Evolutionary conservation across 2,888 invertebrate species (phyloP).

Genomic region (Orthonevra nobilis): DNA sequence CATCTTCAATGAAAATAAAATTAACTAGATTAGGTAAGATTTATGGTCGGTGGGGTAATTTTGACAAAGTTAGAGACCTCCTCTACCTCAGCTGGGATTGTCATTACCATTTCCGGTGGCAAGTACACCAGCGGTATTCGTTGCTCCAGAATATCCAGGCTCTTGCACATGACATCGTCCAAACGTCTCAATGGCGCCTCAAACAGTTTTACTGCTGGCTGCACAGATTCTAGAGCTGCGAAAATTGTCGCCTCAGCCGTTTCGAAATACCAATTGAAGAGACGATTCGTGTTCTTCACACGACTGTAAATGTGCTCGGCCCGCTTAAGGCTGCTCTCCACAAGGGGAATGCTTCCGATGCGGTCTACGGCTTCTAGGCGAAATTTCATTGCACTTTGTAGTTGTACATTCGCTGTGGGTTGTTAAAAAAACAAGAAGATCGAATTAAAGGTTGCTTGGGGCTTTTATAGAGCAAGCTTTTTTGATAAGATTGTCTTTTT

Average conservation of each 20-base stretch:
- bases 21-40: conserved; percentile 71
- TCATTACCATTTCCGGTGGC: conserved; percentile 90
- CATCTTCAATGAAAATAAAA: conserved; percentile 82
- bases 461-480: conserved; percentile 18
- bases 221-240: conserved; percentile 86
- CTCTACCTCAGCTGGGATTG: conserved; percentile 42
- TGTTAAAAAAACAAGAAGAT: not conserved
- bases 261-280: conserved; percentile 88
- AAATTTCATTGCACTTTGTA: conserved; percentile 75
- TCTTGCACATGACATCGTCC: conserved; percentile 89
- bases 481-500: too few relatives aligned
- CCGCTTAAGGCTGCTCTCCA: conserved; percentile 88
- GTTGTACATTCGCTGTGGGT: conserved; percentile 64
- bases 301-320: conserved; percentile 88
- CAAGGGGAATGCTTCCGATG: conserved; percentile 89
- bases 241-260: conserved; percentile 88
- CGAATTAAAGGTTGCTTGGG: not conserved
- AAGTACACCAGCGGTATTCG: conserved; percentile 90
- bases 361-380: conserved; percentile 87
- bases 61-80: conserved; percentile 16
- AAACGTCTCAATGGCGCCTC: conserved; percentile 87
- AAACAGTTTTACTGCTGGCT: conserved; percentile 87
- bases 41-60: not conserved
- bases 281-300: conserved; percentile 88
- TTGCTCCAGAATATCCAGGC: conserved; percentile 92